Evolutionary conservation across 2,113 vertebrate genomes (phyloP).

Genomic region (Mus musculus): GRCm39 chr5:128390001-128390500

Average conservation of each 20-base stretch:
- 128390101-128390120: neutral
- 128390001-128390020: neutral
- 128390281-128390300: neutral
- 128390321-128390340: neutral
- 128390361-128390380: constrained; percentile 1
- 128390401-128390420: neutral
- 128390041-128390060: neutral
- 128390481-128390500: neutral
- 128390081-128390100: neutral
- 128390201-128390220: neutral
- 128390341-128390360: neutral
- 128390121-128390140: neutral
- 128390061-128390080: neutral
- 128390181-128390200: neutral
- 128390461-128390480: neutral
- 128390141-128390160: neutral
- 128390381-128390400: neutral
- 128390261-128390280: neutral
- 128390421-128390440: neutral
- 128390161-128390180: neutral
- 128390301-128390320: neutral
- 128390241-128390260: neutral
- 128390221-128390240: neutral
- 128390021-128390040: neutral
- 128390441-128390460: neutral